A percentile compares a stretch with the other conserved stretches of the same genome.
Conservation (phyloP, 2,888 invertebrate species). For the Zootermopsis nevadensis region DNA sequence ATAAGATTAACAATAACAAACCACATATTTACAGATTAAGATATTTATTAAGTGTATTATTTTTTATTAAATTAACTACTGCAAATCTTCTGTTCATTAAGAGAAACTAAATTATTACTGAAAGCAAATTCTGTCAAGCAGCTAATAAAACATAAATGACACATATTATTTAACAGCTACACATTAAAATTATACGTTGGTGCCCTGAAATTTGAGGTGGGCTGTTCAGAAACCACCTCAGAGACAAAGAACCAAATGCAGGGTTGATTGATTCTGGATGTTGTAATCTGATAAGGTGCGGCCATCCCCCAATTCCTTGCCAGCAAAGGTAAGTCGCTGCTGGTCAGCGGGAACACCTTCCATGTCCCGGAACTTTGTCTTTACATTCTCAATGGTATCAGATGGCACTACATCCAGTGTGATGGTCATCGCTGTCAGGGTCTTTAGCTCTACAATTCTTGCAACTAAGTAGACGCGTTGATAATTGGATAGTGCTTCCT, state of each 20-base stretch:
- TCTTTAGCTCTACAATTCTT: conserved; percentile 27
- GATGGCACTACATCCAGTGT: conserved; percentile 21
- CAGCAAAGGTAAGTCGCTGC: conserved; percentile 15
- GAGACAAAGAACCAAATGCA: neutral
- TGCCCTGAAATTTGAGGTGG: neutral
- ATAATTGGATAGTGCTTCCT: neutral
- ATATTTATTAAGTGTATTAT: too few species aligned
- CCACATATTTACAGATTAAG: neutral
- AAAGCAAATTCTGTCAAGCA: too few species aligned
- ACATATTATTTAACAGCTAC: neutral
- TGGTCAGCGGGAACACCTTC: conserved; percentile 24
- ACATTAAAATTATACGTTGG: neutral
- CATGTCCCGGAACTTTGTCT: neutral
- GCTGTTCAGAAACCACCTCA: neutral
- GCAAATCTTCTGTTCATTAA: too few species aligned
- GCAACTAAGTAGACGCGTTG: neutral
- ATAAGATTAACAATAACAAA: too few species aligned
- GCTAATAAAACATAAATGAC: too few species aligned
- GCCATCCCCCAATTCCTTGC: conserved; percentile 32
- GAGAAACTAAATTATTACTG: too few species aligned
- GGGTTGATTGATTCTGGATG: conserved; percentile 1
- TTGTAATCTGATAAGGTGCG: conserved; percentile 21
- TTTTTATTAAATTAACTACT: too few species aligned
- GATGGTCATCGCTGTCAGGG: conserved; percentile 29
- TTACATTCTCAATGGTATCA: too few species aligned